These are phyloP conservation scores for Scomber colias DNA, from an alignment of 2,113 vertebrate genomes.

Conservation along the genomic window DNA sequence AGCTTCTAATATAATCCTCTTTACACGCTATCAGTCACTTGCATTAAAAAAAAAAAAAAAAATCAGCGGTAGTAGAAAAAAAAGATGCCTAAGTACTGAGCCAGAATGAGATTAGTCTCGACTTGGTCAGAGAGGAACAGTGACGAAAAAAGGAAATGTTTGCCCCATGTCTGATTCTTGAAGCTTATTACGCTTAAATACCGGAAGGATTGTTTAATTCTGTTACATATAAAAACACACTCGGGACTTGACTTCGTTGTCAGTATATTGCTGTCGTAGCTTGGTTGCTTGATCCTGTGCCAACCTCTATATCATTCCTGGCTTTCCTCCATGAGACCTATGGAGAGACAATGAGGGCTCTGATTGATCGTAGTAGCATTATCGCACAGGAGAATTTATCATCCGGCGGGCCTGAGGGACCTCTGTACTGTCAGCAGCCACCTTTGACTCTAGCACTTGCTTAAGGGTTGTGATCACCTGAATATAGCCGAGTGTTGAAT, in stretches of 20 bases:
- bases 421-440: constrained; percentile 10
- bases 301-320: constrained; percentile 4
- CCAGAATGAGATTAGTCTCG: constrained; percentile 19
- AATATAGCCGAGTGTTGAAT: constrained; percentile 10
- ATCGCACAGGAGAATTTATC: constrained; percentile 21
- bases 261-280: background rate
- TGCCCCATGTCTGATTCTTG: background rate
- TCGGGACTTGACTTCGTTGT: background rate
- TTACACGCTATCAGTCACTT: constrained; percentile 6
- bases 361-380: constrained; percentile 41
- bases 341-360: constrained; percentile 42
- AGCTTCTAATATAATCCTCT: constrained; percentile 41
- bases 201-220: background rate
- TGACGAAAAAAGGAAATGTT: background rate
- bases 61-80: constrained; percentile 18
- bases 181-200: background rate
- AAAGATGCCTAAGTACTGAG: constrained; percentile 13
- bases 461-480: constrained; percentile 17
- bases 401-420: constrained; percentile 17
- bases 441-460: constrained; percentile 15
- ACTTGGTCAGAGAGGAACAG: constrained; percentile 8
- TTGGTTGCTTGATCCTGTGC: constrained; percentile 12
- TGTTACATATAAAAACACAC: background rate
- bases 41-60: constrained; percentile 24
- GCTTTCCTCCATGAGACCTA: constrained; percentile 12